Evolutionary conservation across 2,113 vertebrate species (phyloP).

Genomic region (Pelecanoides urinatrix): DNA sequence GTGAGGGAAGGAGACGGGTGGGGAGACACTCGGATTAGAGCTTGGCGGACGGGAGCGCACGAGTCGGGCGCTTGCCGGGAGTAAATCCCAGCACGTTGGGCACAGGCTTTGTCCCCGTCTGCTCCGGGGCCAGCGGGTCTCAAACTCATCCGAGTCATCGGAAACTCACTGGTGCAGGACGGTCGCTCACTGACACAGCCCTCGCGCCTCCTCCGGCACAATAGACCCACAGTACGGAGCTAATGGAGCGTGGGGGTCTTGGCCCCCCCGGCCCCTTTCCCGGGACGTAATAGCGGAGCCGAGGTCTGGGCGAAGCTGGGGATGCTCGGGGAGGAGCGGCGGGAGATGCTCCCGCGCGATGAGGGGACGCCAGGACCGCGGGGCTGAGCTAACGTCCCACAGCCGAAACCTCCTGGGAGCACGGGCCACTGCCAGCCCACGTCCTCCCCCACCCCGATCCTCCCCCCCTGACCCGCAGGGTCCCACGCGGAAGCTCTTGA

Average conservation of each 20-base stretch:
- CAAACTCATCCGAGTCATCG: background rate
- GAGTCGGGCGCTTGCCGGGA: background rate
- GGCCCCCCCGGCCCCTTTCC: background rate
- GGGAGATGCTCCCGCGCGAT: background rate
- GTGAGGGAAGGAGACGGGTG: conserved; percentile 1
- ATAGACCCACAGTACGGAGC: background rate
- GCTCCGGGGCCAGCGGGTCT: background rate
- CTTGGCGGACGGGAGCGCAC: rapidly evolving
- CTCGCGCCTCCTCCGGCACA: background rate
- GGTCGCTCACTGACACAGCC: background rate
- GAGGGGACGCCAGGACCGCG: background rate
- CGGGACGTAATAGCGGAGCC: background rate
- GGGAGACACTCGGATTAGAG: conserved; percentile 30
- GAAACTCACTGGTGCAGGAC: rapidly evolving
- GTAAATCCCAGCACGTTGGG: background rate
- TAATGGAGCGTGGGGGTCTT: background rate
- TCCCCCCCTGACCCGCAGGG: too few species aligned
- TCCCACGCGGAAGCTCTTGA: rapidly evolving
- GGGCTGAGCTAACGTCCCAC: background rate
- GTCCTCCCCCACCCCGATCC: too few species aligned
- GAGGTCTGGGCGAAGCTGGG: background rate
- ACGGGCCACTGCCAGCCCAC: rapidly evolving
- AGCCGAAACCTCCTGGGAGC: background rate
- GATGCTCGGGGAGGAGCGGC: background rate
- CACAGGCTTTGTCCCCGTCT: background rate